phyloP scores from a whole-genome alignment of 1,140 invertebrate genomes.

The Lanistes nyassanus region DNA sequence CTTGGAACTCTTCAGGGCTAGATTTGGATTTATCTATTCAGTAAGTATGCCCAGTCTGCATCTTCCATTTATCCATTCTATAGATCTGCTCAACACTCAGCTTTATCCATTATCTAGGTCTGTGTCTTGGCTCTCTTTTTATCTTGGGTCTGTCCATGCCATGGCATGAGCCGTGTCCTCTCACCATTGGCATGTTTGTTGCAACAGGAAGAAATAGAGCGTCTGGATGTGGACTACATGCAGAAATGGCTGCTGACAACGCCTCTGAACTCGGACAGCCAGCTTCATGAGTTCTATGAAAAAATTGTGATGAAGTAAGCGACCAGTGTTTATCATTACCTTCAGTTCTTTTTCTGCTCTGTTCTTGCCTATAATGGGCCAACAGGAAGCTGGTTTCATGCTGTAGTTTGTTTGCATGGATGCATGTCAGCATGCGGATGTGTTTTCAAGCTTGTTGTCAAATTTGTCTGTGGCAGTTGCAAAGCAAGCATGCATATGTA shows the following conservation, averaged over 20 bases:
- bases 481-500: not conserved
- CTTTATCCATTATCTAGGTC: not conserved
- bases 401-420: not conserved
- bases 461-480: not conserved
- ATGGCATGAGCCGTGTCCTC: not conserved
- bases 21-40: not conserved
- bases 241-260: constrained; percentile 65
- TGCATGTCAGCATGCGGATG: not conserved
- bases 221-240: constrained; percentile 69
- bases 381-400: no score
- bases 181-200: not conserved
- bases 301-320: constrained; percentile 59
- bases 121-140: not conserved
- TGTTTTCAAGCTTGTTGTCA: not conserved
- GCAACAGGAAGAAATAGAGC: constrained; percentile 65
- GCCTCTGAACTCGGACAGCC: constrained; percentile 50
- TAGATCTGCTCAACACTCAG: not conserved
- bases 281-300: constrained; percentile 53
- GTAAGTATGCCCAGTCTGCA: not conserved
- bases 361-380: no score
- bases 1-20: not conserved
- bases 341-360: no score
- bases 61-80: not conserved
- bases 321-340: not conserved
- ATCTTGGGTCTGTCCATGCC: not conserved